Evolutionary conservation across 2,113 vertebrate species (phyloP).

Genomic region (mouse (Mus musculus)): DNA sequence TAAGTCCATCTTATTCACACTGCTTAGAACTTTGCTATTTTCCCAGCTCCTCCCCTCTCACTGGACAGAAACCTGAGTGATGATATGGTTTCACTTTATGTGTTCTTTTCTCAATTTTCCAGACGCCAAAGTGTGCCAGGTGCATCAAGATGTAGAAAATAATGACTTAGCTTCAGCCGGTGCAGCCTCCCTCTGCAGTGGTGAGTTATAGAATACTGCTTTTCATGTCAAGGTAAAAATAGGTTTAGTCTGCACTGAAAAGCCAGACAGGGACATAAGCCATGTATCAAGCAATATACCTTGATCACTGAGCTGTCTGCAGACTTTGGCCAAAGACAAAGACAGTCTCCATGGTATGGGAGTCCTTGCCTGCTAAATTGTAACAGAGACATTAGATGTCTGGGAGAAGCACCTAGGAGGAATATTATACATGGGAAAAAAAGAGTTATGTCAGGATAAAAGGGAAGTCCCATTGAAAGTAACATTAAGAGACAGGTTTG

Average conservation of each 20-base stretch:
- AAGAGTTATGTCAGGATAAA: not conserved
- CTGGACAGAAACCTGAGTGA: not conserved
- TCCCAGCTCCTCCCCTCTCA: not conserved
- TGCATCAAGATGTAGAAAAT: not conserved
- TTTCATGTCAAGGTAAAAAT: slow-evolving; percentile 44
- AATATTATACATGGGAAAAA: no score
- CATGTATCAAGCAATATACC: not conserved
- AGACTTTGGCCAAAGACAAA: not conserved
- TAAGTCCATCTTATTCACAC: not conserved
- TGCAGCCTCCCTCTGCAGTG: not conserved
- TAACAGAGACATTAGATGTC: not conserved
- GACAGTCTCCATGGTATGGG: accelerated
- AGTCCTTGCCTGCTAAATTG: not conserved
- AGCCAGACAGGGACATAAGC: not conserved
- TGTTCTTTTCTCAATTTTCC: slow-evolving; percentile 1
- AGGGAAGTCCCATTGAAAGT: not conserved
- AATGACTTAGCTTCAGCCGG: not conserved
- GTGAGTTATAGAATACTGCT: not conserved
- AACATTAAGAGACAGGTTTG: not conserved
- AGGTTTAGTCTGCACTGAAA: not conserved
- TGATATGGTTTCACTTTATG: slow-evolving; percentile 15
- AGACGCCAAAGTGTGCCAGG: not conserved
- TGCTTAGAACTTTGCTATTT: not conserved
- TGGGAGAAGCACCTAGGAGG: not conserved
- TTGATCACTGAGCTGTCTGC: not conserved